phyloP scores from a whole-genome alignment of 2,113 vertebrate species.

The Pygoscelis adeliae region DNA sequence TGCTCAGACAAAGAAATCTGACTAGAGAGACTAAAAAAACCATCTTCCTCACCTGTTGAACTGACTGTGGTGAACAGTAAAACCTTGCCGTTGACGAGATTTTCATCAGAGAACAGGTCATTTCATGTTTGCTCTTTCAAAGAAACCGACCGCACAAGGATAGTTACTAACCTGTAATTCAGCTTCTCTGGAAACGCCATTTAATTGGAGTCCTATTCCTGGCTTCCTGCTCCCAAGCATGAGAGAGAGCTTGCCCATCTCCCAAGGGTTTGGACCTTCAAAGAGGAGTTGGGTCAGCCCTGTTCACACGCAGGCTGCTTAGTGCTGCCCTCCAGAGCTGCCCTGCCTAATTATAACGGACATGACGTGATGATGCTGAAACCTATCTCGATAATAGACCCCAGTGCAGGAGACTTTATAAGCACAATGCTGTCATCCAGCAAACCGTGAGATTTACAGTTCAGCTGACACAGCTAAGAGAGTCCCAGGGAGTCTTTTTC shows the following conservation, averaged over 20 bases:
- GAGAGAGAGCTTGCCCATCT: not conserved
- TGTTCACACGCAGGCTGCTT: rapidly evolving
- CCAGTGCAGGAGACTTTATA: not conserved
- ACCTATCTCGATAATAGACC: rapidly evolving
- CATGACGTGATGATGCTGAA: rapidly evolving
- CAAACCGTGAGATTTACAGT: not conserved
- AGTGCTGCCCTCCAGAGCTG: not conserved
- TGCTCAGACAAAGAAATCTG: not conserved
- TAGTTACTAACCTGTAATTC: not conserved
- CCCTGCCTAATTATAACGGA: not conserved
- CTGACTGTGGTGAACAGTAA: not conserved
- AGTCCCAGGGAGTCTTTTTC: not conserved
- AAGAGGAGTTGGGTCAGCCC: not conserved
- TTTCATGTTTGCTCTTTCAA: not conserved
- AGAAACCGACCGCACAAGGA: not conserved
- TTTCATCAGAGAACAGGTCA: not conserved
- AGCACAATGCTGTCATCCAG: rapidly evolving
- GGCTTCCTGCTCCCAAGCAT: not conserved
- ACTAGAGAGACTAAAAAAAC: not conserved
- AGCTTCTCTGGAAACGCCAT: not conserved
- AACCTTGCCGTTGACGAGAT: rapidly evolving
- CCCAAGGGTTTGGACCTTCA: not conserved
- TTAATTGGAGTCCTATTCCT: not conserved
- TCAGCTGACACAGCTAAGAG: not conserved
- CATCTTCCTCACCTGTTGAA: not conserved